Evolutionary conservation across 1,140 invertebrate species (phyloP).

Genomic region (Hycleus cichorii): DNA sequence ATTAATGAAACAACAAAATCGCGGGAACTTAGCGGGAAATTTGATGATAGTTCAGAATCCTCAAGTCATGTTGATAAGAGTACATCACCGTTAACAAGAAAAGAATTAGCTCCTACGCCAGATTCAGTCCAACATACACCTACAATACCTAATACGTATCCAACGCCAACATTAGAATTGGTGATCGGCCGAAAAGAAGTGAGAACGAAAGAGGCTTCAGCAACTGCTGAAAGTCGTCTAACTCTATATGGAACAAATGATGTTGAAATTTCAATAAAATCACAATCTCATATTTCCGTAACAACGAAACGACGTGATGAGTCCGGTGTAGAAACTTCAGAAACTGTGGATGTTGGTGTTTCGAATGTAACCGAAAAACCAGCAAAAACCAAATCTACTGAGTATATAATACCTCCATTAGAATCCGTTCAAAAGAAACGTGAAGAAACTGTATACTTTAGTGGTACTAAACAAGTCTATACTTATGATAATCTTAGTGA

Average conservation of each 20-base stretch:
- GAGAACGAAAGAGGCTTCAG: constrained; percentile 43
- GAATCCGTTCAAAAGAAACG: constrained; percentile 37
- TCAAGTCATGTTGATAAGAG: constrained; percentile 23
- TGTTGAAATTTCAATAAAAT: constrained; percentile 47
- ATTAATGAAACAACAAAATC: not conserved
- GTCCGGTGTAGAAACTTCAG: constrained; percentile 41
- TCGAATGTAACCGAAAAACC: constrained; percentile 36
- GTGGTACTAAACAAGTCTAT: constrained; percentile 44
- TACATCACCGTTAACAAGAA: constrained; percentile 42
- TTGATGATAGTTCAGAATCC: not conserved
- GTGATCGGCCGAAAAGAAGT: constrained; percentile 47
- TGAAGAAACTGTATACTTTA: constrained; percentile 47
- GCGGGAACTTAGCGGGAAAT: not conserved
- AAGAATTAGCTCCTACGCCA: constrained; percentile 25
- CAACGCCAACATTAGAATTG: constrained; percentile 42
- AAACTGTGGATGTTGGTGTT: constrained; percentile 42
- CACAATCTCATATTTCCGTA: constrained; percentile 47
- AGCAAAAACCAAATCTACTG: constrained; percentile 15
- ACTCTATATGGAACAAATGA: constrained; percentile 44
- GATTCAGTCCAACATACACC: constrained; percentile 9
- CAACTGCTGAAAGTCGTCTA: constrained; percentile 44
- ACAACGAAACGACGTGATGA: constrained; percentile 40
- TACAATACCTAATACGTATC: constrained; percentile 12
- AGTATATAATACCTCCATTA: constrained; percentile 39
- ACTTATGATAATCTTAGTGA: constrained; percentile 40